Conservation (phyloP, 2,888 invertebrate genomes). For the Leptogaster cylindrica region DNA sequence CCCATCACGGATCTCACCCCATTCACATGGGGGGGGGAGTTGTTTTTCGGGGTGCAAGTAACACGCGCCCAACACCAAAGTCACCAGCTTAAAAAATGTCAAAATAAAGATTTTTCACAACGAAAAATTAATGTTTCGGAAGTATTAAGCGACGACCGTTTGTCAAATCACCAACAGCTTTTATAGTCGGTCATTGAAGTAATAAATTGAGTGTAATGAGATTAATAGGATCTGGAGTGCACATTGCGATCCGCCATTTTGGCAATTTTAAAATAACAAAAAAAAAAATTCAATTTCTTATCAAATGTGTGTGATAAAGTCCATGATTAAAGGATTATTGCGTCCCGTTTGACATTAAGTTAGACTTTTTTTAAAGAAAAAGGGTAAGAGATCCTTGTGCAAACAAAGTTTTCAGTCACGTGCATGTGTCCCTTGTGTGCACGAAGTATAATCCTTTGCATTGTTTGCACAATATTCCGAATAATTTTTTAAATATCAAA, state of each 20-base stretch:
- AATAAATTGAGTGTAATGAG: constrained; percentile 30
- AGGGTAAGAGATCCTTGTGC: too few relatives aligned
- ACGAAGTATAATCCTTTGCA: too few relatives aligned
- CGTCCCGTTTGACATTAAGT: too few relatives aligned
- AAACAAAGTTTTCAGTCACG: too few relatives aligned
- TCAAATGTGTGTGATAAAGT: constrained; percentile 16
- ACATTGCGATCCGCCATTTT: not conserved
- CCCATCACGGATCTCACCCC: not conserved
- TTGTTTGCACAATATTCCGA: too few relatives aligned
- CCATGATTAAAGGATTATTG: constrained; percentile 16
- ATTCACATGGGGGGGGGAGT: constrained; percentile 24
- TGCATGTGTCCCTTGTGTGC: too few relatives aligned
- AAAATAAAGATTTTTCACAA: constrained; percentile 33
- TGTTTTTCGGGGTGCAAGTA: not conserved
- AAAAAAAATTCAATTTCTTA: not conserved
- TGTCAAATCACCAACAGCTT: constrained; percentile 10
- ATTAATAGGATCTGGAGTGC: not conserved
- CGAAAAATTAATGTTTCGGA: constrained; percentile 32
- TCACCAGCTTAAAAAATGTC: constrained; percentile 36
- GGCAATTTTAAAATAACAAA: not conserved
- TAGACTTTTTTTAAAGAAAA: too few relatives aligned
- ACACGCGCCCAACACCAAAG: constrained; percentile 18
- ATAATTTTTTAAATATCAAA: too few relatives aligned
- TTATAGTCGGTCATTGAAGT: constrained; percentile 11
- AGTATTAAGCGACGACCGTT: constrained; percentile 26